Evolutionary conservation across 2,797 vertebrate genomes (phyloP).

Genomic region (Crax fasciolata): DNA sequence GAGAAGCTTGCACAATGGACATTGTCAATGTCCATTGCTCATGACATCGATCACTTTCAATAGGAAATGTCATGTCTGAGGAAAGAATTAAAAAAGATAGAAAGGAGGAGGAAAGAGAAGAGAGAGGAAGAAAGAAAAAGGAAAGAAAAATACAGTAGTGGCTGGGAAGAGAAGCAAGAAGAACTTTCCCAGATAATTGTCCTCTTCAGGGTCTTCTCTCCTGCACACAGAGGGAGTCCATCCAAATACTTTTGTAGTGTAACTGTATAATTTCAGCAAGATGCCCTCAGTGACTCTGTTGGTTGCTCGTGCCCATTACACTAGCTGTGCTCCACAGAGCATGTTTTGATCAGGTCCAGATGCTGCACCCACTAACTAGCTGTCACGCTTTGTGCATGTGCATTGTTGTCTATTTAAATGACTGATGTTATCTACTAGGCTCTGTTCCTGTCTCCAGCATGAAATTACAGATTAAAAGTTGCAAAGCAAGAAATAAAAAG

Average conservation of each 20-base stretch:
- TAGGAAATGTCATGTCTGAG: neutral
- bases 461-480: neutral
- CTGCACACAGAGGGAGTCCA: fast-evolving
- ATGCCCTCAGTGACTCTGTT: fast-evolving
- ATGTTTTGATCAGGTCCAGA: neutral
- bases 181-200: neutral
- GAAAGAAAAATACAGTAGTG: neutral
- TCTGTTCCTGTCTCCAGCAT: neutral
- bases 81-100: neutral
- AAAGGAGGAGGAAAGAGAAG: neutral
- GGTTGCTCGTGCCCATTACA: neutral
- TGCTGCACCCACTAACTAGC: neutral
- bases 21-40: neutral
- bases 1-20: neutral
- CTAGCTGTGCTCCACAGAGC: neutral
- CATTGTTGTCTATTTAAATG: neutral
- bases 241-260: neutral
- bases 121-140: neutral
- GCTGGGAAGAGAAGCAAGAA: neutral
- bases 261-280: neutral
- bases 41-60: neutral
- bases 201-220: neutral
- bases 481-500: neutral
- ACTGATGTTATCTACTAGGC: neutral
- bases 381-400: fast-evolving